Percentiles rank a stretch among this genome's conserved stretches.
Conservation (phyloP, 2,797 vertebrate species). For the Pterois miles region DNA sequence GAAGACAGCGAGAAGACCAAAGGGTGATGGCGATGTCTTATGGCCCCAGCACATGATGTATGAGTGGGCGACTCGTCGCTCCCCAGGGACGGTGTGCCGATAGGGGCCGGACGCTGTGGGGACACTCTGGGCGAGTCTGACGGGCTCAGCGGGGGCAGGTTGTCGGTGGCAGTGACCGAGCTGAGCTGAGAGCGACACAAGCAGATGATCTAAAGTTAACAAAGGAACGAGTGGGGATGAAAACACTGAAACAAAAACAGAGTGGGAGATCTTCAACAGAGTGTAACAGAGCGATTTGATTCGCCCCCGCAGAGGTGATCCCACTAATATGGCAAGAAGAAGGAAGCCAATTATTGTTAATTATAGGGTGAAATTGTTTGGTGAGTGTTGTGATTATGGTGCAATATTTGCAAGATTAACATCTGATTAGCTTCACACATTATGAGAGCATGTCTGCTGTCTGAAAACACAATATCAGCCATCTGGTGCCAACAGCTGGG, state of each 20-base stretch:
- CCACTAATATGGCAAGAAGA: slow-evolving; percentile 87
- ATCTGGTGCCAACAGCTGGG: slow-evolving; percentile 47
- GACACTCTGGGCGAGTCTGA: slow-evolving; percentile 86
- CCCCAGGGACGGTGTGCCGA: slow-evolving; percentile 84
- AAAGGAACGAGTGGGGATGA: slow-evolving; percentile 30
- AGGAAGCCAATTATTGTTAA: slow-evolving; percentile 92
- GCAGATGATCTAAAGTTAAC: slow-evolving; percentile 24
- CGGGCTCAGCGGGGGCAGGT: slow-evolving; percentile 86
- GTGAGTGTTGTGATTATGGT: slow-evolving; percentile 91
- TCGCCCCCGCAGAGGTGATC: slow-evolving; percentile 87
- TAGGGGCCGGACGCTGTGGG: slow-evolving; percentile 82
- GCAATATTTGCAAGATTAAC: slow-evolving; percentile 91
- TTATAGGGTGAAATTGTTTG: slow-evolving; percentile 95
- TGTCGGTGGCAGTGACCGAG: slow-evolving; percentile 83
- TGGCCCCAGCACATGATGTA: slow-evolving; percentile 83
- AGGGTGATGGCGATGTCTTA: slow-evolving; percentile 87
- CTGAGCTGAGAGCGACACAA: slow-evolving; percentile 81
- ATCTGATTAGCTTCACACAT: slow-evolving; percentile 88
- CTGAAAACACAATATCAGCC: slow-evolving; percentile 41
- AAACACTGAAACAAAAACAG: slow-evolving; percentile 68
- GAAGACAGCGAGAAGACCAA: slow-evolving; percentile 87
- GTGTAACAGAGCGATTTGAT: slow-evolving; percentile 88
- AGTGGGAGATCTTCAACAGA: slow-evolving; percentile 74
- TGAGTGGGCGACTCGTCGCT: slow-evolving; percentile 85
- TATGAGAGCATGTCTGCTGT: slow-evolving; percentile 80